These are phyloP conservation scores for Gymnodraco acuticeps DNA, from an alignment of 2,797 vertebrate species.

Conservation along the genomic window DNA sequence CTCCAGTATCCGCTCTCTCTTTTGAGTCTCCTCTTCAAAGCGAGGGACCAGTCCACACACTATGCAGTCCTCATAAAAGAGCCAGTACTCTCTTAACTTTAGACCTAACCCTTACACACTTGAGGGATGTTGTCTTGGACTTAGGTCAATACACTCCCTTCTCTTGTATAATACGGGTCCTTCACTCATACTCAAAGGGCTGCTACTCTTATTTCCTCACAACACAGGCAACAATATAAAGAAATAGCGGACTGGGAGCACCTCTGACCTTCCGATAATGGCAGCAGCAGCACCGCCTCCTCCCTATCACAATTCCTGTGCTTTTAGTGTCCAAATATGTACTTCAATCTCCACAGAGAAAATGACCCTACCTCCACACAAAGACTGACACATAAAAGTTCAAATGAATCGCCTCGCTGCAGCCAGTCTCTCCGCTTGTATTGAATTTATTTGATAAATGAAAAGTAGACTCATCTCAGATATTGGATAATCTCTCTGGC, in stretches of 20 bases:
- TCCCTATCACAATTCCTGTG: slow-evolving; percentile 23
- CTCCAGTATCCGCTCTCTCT: slow-evolving; percentile 62
- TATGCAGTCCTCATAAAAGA: slow-evolving; percentile 49
- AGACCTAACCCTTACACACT: slow-evolving; percentile 56
- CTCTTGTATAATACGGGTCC: slow-evolving; percentile 29
- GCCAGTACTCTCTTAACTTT: slow-evolving; percentile 49
- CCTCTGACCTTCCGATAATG: slow-evolving; percentile 32
- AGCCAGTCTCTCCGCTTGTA: not conserved
- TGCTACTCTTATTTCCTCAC: slow-evolving; percentile 41
- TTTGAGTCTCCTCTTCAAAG: slow-evolving; percentile 75
- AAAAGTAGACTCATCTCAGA: slow-evolving; percentile 15
- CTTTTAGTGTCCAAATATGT: slow-evolving; percentile 42
- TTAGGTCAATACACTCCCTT: slow-evolving; percentile 56
- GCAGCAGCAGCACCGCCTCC: slow-evolving; percentile 34
- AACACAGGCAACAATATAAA: slow-evolving; percentile 46
- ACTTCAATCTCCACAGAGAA: slow-evolving; percentile 8
- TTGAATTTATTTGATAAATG: slow-evolving; percentile 18
- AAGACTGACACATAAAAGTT: slow-evolving; percentile 14
- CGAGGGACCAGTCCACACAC: slow-evolving; percentile 40
- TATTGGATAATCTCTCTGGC: slow-evolving; percentile 33
- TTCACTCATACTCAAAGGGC: slow-evolving; percentile 31
- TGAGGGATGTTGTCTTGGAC: slow-evolving; percentile 48
- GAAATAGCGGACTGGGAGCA: slow-evolving; percentile 45
- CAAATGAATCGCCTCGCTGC: slow-evolving; percentile 17
- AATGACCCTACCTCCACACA: not conserved